Percentiles rank a stretch among this genome's conserved stretches.
Conservation (phyloP, 2,113 vertebrate genomes). For the Neodontobutis hainanensis region DNA sequence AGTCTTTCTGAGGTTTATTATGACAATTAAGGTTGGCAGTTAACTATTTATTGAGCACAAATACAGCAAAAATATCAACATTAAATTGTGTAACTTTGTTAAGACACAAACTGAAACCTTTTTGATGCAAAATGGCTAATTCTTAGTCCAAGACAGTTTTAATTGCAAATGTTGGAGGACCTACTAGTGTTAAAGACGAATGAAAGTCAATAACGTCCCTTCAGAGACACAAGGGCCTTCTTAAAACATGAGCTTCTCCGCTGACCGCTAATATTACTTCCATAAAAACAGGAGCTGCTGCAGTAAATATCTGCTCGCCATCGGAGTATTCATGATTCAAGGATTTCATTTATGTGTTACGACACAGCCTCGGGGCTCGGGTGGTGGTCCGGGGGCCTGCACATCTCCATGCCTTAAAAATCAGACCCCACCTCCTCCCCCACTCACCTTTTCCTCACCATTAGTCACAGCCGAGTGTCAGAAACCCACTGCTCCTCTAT, state of each 20-base stretch:
- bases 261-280: constrained; percentile 59
- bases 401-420: constrained; percentile 55
- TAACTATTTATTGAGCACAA: too few species aligned
- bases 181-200: constrained; percentile 21
- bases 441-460: constrained; percentile 60
- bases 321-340: constrained; percentile 71
- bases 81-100: too few species aligned
- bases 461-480: constrained; percentile 60
- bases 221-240: constrained; percentile 26
- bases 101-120: neutral
- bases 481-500: constrained; percentile 40
- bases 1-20: too few species aligned
- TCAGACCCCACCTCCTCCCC: constrained; percentile 30
- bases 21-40: too few species aligned
- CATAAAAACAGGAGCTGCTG: constrained; percentile 52
- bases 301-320: constrained; percentile 48
- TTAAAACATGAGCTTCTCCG: constrained; percentile 49
- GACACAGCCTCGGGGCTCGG: constrained; percentile 16
- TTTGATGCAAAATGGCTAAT: neutral
- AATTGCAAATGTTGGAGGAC: neutral
- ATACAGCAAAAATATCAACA: too few species aligned
- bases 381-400: constrained; percentile 10
- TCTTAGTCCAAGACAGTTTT: neutral
- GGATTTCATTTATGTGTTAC: constrained; percentile 67
- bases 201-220: constrained; percentile 30